Percentiles rank a stretch among this genome's conserved stretches.
Conservation (phyloP, 2,113 vertebrate species). For the Oncorhynchus gorbuscha region DNA sequence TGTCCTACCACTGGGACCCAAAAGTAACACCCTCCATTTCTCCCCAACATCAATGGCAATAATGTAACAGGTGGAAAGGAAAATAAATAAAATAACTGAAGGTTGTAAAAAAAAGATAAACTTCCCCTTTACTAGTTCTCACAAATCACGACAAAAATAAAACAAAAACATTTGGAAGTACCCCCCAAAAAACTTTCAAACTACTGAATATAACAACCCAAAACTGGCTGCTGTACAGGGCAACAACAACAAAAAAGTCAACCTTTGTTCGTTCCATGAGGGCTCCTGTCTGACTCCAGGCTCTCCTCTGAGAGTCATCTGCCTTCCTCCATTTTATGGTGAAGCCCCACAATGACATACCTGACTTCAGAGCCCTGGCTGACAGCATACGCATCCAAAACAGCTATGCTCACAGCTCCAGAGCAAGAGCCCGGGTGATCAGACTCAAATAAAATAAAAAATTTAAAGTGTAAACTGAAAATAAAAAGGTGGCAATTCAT, state of each 20-base stretch:
- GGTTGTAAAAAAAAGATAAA: not conserved
- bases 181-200: constrained; percentile 50
- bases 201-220: constrained; percentile 16
- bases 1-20: not conserved
- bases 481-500: constrained; percentile 3
- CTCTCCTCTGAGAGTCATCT: constrained; percentile 78
- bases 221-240: constrained; percentile 12
- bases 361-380: constrained; percentile 90
- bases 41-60: not conserved
- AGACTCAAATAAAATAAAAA: not conserved
- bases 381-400: constrained; percentile 61
- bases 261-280: constrained; percentile 74
- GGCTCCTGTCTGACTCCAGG: constrained; percentile 67
- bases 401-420: constrained; percentile 21
- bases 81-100: not conserved
- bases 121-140: constrained; percentile 51
- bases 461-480: too few species aligned
- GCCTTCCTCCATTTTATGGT: constrained; percentile 99
- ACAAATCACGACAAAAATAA: constrained; percentile 1
- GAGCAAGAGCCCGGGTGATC: not conserved
- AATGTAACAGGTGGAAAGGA: not conserved
- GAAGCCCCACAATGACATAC: constrained; percentile 86
- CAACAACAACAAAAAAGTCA: constrained; percentile 33
- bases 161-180: constrained; percentile 50
- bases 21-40: not conserved